phyloP scores from a whole-genome alignment of 2,888 invertebrate species.

The Marronus borbonicus region DNA sequence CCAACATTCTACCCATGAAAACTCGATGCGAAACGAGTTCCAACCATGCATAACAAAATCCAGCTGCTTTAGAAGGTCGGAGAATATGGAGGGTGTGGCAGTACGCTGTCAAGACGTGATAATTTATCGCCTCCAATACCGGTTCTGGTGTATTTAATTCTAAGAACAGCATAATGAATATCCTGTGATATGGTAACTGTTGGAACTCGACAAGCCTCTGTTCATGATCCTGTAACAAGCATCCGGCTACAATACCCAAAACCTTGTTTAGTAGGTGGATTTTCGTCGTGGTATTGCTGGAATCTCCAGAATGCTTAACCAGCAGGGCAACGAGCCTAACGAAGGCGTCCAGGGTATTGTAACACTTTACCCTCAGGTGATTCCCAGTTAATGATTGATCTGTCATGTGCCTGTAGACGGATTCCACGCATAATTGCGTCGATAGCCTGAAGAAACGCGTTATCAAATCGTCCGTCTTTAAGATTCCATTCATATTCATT shows the following conservation, averaged over 20 bases:
- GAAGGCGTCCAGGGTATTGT: constrained; percentile 95
- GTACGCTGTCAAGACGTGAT: constrained; percentile 95
- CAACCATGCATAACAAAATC: constrained; percentile 98
- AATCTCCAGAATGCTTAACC: constrained; percentile 95
- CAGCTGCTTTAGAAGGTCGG: constrained; percentile 93
- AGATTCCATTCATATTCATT: constrained; percentile 96
- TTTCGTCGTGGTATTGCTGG: constrained; percentile 94
- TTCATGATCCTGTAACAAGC: constrained; percentile 96
- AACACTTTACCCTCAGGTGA: constrained; percentile 87
- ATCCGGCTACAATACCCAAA: constrained; percentile 95
- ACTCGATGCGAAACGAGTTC: constrained; percentile 97
- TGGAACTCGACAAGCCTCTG: constrained; percentile 92
- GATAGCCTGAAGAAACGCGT: constrained; percentile 97
- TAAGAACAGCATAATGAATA: constrained; percentile 96
- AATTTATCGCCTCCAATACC: constrained; percentile 94
- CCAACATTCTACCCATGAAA: constrained; percentile 94
- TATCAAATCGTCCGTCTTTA: constrained; percentile 97
- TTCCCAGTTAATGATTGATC: constrained; percentile 53
- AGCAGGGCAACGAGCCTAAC: constrained; percentile 93
- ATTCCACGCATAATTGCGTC: constrained; percentile 96
- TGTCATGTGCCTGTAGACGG: constrained; percentile 81
- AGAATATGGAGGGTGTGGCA: constrained; percentile 96
- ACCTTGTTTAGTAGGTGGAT: constrained; percentile 97
- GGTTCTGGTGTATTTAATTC: constrained; percentile 96
- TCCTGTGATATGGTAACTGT: constrained; percentile 97